Percentiles rank a stretch among this genome's conserved stretches.
These are phyloP conservation scores for Chymomyza caudatula DNA, from an alignment of 2,888 invertebrate genomes.

Conservation along the genomic window DNA sequence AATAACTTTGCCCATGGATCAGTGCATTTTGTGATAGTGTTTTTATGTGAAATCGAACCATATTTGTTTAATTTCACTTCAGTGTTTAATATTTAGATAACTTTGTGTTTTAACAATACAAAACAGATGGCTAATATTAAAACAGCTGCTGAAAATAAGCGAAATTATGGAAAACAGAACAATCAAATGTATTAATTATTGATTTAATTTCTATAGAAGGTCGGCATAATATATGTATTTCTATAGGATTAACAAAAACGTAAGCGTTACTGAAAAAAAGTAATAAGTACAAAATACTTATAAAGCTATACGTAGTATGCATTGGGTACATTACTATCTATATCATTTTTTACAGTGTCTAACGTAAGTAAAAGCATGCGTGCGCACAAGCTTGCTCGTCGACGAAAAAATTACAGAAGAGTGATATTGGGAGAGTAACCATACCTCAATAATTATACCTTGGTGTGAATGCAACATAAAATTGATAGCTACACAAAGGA, in stretches of 20 bases:
- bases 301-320: background rate
- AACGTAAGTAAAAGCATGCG: no score
- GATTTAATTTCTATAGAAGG: background rate
- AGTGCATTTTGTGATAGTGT: background rate
- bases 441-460: no score
- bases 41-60: background rate
- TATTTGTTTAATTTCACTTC: background rate
- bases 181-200: background rate
- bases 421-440: no score
- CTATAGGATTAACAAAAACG: background rate
- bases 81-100: background rate
- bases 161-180: slow-evolving; percentile 3
- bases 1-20: background rate
- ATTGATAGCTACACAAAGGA: no score
- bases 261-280: background rate
- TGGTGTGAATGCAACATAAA: no score
- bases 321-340: background rate
- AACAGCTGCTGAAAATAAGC: slow-evolving; percentile 27
- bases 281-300: background rate
- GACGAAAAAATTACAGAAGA: no score
- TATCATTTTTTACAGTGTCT: no score
- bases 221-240: background rate
- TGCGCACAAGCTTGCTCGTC: no score
- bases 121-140: slow-evolving; percentile 28
- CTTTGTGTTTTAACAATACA: slow-evolving; percentile 7